Percentiles rank a stretch among this genome's conserved stretches.
Evolutionary conservation across 2,888 invertebrate genomes (phyloP).

Genomic region (Caenorhabditis auriculariae): DNA sequence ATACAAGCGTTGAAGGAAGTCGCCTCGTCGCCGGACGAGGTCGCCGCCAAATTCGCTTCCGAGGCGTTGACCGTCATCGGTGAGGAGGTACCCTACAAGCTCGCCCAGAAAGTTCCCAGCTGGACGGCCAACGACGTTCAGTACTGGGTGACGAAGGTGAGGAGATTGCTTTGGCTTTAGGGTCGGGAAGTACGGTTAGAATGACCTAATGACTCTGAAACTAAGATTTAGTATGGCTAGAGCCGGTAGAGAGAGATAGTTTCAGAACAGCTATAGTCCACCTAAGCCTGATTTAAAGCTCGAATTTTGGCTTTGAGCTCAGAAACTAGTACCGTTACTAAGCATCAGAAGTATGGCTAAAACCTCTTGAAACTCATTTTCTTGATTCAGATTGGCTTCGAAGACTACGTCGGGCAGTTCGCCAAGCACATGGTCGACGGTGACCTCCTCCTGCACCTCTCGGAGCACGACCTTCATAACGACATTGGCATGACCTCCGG

Average conservation of each 20-base stretch:
- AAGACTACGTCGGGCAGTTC: conserved; percentile 80
- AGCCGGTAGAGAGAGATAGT: too few relatives aligned
- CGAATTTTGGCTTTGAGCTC: too few relatives aligned
- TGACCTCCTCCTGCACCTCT: conserved; percentile 86
- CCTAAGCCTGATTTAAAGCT: too few relatives aligned
- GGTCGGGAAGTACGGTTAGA: too few relatives aligned
- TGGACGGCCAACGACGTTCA: conserved; percentile 95
- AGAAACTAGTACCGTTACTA: too few relatives aligned
- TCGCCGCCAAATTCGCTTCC: conserved; percentile 89
- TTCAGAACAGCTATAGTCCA: too few relatives aligned
- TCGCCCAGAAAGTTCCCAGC: conserved; percentile 94
- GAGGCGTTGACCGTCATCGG: conserved; percentile 76
- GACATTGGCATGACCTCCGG: conserved; percentile 91
- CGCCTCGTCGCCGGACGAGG: conserved; percentile 94
- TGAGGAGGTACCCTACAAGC: conserved; percentile 90
- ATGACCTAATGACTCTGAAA: too few relatives aligned
- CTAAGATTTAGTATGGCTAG: too few relatives aligned
- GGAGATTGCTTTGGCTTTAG: too few relatives aligned
- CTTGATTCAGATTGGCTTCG: conserved; percentile 80
- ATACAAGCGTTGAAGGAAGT: conserved; percentile 91
- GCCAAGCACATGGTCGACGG: conserved; percentile 91
- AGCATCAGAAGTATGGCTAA: too few relatives aligned
- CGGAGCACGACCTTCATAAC: conserved; percentile 85
- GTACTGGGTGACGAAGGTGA: conserved; percentile 91
- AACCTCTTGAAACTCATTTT: too few relatives aligned